phyloP scores from a whole-genome alignment of 1,140 invertebrate genomes.

The Phenacoccus solenopsis region DNA sequence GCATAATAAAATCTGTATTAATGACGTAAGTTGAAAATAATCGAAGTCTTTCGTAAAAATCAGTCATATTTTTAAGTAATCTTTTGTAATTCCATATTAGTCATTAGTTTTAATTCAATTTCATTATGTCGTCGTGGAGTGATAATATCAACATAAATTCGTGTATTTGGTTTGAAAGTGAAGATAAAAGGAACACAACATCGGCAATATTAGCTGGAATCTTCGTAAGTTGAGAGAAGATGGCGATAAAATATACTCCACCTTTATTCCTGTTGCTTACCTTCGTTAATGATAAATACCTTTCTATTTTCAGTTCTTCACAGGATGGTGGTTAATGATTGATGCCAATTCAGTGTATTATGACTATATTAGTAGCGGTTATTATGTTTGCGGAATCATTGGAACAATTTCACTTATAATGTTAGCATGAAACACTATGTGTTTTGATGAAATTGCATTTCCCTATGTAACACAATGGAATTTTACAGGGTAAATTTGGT shows the following conservation, averaged over 20 bases:
- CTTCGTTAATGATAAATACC: not conserved
- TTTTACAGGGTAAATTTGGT: constrained; percentile 79
- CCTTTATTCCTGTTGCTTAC: not conserved
- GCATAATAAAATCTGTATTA: too few relatives aligned
- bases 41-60: too few relatives aligned
- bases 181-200: constrained; percentile 66
- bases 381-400: constrained; percentile 88
- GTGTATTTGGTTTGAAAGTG: constrained; percentile 48
- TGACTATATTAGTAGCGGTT: constrained; percentile 56
- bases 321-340: constrained; percentile 96
- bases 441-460: not conserved
- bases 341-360: constrained; percentile 78
- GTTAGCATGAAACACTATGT: constrained; percentile 40
- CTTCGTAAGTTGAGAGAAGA: constrained; percentile 46
- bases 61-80: too few relatives aligned
- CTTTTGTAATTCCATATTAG: too few relatives aligned
- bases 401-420: constrained; percentile 89
- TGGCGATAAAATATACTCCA: not conserved
- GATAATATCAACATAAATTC: constrained; percentile 40
- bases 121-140: constrained; percentile 30
- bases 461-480: constrained; percentile 21
- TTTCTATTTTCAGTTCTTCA: constrained; percentile 65
- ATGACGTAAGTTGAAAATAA: too few relatives aligned
- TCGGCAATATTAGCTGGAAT: constrained; percentile 69
- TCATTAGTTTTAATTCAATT: too few relatives aligned